Evolutionary conservation across 2,797 vertebrate genomes (phyloP), one percentile per base, ranked within the genome.

Genomic region (Knipowitschia caucasica): DNA sequence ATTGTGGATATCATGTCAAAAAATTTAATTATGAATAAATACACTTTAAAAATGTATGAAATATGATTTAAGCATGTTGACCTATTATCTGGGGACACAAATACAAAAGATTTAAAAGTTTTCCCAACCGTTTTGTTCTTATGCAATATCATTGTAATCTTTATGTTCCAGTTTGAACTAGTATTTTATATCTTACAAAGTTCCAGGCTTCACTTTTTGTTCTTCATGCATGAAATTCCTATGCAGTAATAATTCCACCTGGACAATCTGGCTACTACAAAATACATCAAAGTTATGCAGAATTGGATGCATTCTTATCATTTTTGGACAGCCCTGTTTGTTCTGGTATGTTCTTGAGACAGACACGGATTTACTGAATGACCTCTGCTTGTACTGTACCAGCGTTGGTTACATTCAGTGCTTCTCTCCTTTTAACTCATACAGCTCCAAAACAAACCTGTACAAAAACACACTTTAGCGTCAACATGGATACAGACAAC

Each of bases 271-370:
- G 43, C 2, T 15, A 27, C 4, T 24, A 43, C 53, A 63, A 71
- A 69, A 40, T 44, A 71, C 64, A 53, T 12, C 1, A 50, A 74
- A 61, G 51, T 11, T 18, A 45, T 51, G 50, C 47, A 67, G 20
- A 59, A 24, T 49, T 62, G 31, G 40, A 70, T 62, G 40, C 69
- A 97, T 95, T 92, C 80, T 50, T 86, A 74, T 77, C 79, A 75
- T 90, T 86, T 42, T 76, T 44, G 25, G 55, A 59, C 51, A 39
- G 29, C 50, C 36, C 67, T 73, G 67, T 64, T 61, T 75, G 69
- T 64, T 53, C 63, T 68, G 70, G 69, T 75, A 72, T 78, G 75
- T 53, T 52, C 21, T 56, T 53, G 66, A 75, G 44, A 59, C 53
- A 69, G 20, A 53, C 52, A 21, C 25, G 18, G 23, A 69, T 24